Base-by-base conservation (phyloP, 2,888 invertebrate genomes). In the Pegoplata infirma region DNA sequence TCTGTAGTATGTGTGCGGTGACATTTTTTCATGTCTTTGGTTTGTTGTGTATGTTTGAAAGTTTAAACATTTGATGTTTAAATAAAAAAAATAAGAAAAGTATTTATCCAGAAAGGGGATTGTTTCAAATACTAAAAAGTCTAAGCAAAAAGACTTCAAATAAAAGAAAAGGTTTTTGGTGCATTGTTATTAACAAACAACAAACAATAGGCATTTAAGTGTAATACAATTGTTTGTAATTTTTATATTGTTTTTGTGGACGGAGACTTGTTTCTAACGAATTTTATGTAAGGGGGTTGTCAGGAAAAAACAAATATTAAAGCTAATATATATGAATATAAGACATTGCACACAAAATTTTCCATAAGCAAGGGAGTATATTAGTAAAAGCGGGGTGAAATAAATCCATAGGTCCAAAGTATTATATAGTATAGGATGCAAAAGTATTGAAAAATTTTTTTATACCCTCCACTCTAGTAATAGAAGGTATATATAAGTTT, bases 101-200 rank as follows among this genome's bases (percentile, higher is more conserved):
- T 10, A 32, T 32, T 32, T 32, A 10, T 32, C 6, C 6, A 23
- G n/a, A n/a, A n/a, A n/a, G n/a, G n/a, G n/a, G n/a, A n/a, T n/a
- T n/a, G n/a, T n/a, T 53, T 69, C 21, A 61, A 28, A 28, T 23
- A 40, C 10, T 44, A 47, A 51, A 40, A 21, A 21, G 44, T 56
- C 23, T 7, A 55, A 63, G 61, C 17, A 17, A 32, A 14, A 16
- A 21, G 32, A 2, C 32, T 32, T 32, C 10, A 46, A 56, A 10
- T 7, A 49, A 58, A 28, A 17, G 8, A 64, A 67, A 67, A 61
- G 58, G 66, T 49, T 72, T 67, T 56, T 51, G 32, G 49, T 44
- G 23, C 36, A 46, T 64, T 47, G 10, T 67, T 63, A 51, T 72
- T 56, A 72, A 51, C 23, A 55, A 23, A 17, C 40, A 23, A 32